phyloP scores from a whole-genome alignment of 2,797 vertebrate genomes.

The Coccyzus lansbergi region DNA sequence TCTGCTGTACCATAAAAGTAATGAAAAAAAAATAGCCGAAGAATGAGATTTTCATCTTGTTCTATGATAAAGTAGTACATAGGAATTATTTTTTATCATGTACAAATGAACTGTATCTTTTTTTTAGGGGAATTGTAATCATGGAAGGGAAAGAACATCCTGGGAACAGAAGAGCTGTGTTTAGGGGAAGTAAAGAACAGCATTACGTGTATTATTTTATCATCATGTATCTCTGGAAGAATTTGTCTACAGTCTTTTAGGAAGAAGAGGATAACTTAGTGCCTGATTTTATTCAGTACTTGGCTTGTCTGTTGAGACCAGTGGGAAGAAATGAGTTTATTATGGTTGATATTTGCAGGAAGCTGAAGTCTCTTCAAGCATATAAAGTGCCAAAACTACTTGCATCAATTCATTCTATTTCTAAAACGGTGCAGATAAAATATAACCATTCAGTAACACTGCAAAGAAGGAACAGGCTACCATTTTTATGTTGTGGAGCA shows the following conservation, averaged over 20 bases:
- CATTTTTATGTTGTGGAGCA: neutral
- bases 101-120: neutral
- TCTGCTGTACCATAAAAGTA: neutral
- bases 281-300: neutral
- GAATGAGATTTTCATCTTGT: neutral
- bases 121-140: neutral
- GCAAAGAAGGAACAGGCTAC: neutral
- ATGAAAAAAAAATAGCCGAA: neutral
- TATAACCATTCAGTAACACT: neutral
- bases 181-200: neutral
- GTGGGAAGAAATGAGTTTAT: neutral
- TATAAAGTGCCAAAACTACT: neutral
- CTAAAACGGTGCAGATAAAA: neutral
- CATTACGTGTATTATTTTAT: neutral
- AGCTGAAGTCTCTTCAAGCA: neutral
- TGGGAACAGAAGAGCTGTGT: neutral
- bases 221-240: neutral
- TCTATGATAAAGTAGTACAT: neutral
- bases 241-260: neutral
- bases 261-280: neutral
- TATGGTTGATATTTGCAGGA: neutral
- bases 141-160: neutral
- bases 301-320: neutral
- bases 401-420: neutral
- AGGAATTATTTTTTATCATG: neutral